These are phyloP conservation scores for Brachypodius melanocephalos DNA, from an alignment of 2,113 vertebrate species.

Conservation along the genomic window DNA sequence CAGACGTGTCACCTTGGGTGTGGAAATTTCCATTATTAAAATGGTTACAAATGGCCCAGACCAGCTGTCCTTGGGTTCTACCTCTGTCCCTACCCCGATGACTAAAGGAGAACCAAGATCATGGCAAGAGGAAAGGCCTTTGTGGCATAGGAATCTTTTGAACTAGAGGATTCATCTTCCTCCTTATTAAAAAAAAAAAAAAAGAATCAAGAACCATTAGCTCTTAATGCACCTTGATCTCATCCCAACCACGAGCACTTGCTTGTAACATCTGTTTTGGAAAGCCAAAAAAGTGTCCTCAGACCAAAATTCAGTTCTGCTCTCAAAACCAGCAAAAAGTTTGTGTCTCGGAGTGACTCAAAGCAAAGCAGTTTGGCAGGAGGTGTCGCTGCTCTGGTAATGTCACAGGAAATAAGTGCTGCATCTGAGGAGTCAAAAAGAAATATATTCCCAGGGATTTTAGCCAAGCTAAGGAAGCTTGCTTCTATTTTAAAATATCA, in stretches of 20 bases:
- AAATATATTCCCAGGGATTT: background rate
- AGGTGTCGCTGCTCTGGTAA: background rate
- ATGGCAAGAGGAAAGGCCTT: background rate
- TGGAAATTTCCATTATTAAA: background rate
- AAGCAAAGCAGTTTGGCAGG: background rate
- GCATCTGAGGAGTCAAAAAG: background rate
- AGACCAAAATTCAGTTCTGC: background rate
- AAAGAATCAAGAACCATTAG: background rate
- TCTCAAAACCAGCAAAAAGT: background rate
- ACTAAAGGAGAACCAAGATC: background rate
- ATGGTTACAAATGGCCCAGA: background rate
- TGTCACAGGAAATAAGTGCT: background rate
- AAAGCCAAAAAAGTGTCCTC: background rate
- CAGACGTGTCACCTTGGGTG: fast-evolving
- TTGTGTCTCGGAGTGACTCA: background rate
- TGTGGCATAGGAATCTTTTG: background rate
- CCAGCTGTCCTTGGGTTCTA: background rate
- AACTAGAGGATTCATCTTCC: background rate
- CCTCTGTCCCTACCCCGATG: background rate
- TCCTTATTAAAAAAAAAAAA: background rate
- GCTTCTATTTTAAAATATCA: slow-evolving; percentile 6
- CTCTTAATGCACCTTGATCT: background rate
- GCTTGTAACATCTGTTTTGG: background rate
- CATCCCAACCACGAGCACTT: background rate
- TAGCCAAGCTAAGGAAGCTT: slow-evolving; percentile 2